Base-by-base conservation (phyloP, 2,888 invertebrate genomes). In the Cryptocheilus praepositus region DNA sequence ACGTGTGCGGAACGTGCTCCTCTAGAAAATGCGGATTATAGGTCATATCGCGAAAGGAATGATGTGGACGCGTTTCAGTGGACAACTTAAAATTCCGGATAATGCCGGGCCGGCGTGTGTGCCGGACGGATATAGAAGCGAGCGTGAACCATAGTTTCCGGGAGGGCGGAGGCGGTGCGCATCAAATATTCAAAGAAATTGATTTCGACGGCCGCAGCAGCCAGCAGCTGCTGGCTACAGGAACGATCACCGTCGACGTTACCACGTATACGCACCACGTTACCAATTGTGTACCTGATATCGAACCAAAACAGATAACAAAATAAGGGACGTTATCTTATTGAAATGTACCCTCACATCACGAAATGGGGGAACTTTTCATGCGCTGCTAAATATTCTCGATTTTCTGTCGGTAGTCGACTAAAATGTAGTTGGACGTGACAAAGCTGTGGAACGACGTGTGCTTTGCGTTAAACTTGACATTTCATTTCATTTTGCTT, bases 101-200 rank as follows among this genome's bases (percentile, higher is more conserved):
- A 74, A 74, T 65, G 68, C 68, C 18, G 62, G 64, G 52, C 36
- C 36, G 36, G 36, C 8, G 36, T 36, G 36, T 36, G 36, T 36
- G 36, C 36, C 36, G 36, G 74, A 80, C 77, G 72, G 76, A 83
- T 83, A 84, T 84, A 83, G 79, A 74, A 64, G 69, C 69, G 68
- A 61, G 67, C 69, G 70, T 70, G 71, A 71, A 76, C 36, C 73
- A 76, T 81, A 84, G 80, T 76, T 80, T 79, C 77, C 77, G 76
- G 70, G 76, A 76, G 78, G 74, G 73, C 69, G 80, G 74, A 76
- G 79, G 77, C 68, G 67, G 64, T 72, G 36, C 61, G 70, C 60
- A 83, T 86, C 70, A 86, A 86, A 85, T 86, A 86, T 86, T 85
- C 85, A 86, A 55, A 60, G 73, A 70, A 86, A 86, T 86, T 85